Evolutionary conservation across 37 sponge, comb jelly and placozoan genomes (phyloP), one percentile per base, ranked within the genome.

Genomic region (Beroe ovata): DNA sequence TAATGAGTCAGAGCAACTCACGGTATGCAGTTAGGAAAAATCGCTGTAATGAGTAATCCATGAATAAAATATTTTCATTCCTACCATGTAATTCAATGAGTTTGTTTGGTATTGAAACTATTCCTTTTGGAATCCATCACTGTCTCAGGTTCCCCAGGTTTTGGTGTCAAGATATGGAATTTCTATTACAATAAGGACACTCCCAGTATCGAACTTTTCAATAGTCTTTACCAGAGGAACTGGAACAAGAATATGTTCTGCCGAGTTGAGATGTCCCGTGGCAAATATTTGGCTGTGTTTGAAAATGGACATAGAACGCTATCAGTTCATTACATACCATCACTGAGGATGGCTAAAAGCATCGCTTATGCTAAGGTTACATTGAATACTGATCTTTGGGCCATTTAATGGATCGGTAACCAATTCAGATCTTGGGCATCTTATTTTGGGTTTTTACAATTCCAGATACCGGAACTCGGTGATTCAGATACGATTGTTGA

Each of bases 311-410:
- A 30, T 30, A 29, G 35, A 18, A 30, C 34, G 16, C 1, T 66
- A 14, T 66, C 69, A 8, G 30, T 66, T 34, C 69, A 66, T 66
- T 66, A 66, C 34, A 25, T 66, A 14, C 69, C 69, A 34, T 66
- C 69, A 19, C 69, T 66, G 36, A 29, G 32, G 36, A 66, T 66
- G 2, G 69, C 69, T 2, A 66, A 66, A 18, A 66, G 14, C 16
- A 33, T 66, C 34, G 16, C 32, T 26, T 66, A 34, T 32, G 29
- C 69, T 4, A 66, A 66, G 35, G 69, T 66, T 4, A 58, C 11
- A 16, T 58, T 58, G 59, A 58, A 19, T 58, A 58, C 59, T 58
- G 16, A 58, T 19, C 11, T 19, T 16, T 19, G 11, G 59, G 16
- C 59, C 16, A 58, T 16, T 58, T 19, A 58, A 58, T 19, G 16